Base-by-base conservation (phyloP, 1,140 invertebrate genomes). In the Apis dorsata region DNA sequence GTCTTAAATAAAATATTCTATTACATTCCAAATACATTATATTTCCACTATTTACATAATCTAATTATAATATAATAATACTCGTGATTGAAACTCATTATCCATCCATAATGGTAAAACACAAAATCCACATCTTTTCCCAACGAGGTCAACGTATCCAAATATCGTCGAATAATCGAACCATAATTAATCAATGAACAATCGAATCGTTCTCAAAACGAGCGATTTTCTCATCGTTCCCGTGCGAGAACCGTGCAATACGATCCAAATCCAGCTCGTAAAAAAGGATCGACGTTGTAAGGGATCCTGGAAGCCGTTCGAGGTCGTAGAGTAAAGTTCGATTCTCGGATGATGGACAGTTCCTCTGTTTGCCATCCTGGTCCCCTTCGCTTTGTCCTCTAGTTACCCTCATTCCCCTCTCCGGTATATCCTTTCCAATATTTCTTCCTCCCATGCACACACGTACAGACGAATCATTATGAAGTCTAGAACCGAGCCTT, bases 261-360 rank as follows among this genome's bases (percentile, higher is more conserved):
- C 71, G 79, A 81, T 81, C 86, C 65, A 79, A 86, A 86, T 86
- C 85, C 81, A 69, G 82, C 78, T 74, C 77, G 82, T 80, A 84
- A 87, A 78, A 87, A 70, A 49, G 81, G 70, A 87, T 81, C 57
- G 86, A 34, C 85, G 71, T 79, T 84, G 77, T 78, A 71, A 75
- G 63, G 81, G 81, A 84, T 87, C 76, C 85, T 76, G 74, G 76
- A 87, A 62, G 62, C 81, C 76, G 34, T 82, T 63, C 63, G 62
- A 60, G 76, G 72, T 86, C 73, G 81, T 74, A 63, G 75, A 86
- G 72, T 60, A 66, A 87, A 87, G 81, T 87, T 87, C 86, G 85
- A 86, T 80, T 77, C 85, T 77, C 72, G 57, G 72, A 87, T 86
- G 86, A 87, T 68, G 85, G 71, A 86, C 85, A 83, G 76, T 86